phyloP scores from a whole-genome alignment of 1,140 invertebrate species.

The Heterodera schachtii region DNA sequence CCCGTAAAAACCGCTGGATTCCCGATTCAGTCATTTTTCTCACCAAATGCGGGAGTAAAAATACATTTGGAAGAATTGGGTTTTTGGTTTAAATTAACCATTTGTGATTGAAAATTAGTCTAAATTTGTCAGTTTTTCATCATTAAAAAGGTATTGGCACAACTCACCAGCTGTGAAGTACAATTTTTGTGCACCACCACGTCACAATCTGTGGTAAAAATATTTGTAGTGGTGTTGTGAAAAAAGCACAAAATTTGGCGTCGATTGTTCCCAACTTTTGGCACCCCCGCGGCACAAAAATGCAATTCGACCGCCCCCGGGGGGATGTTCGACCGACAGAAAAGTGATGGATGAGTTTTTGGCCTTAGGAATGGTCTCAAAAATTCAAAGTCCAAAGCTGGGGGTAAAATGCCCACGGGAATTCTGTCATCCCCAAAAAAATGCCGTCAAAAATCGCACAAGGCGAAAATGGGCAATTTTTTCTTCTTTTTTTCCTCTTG shows the following conservation, averaged over 20 bases:
- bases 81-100: no score
- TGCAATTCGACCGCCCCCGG: neutral
- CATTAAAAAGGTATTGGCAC: neutral
- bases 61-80: no score
- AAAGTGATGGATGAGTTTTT: slow-evolving; percentile 10
- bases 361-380: neutral
- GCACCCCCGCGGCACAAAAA: neutral
- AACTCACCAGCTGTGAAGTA: slow-evolving; percentile 44
- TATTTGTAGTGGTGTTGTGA: neutral
- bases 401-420: neutral
- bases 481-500: neutral
- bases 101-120: neutral
- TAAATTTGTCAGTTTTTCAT: neutral
- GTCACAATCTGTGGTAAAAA: slow-evolving; percentile 54
- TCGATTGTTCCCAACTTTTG: neutral
- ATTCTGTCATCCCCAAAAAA: neutral
- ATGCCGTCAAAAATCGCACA: neutral
- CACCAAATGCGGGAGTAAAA: no score
- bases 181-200: slow-evolving; percentile 73
- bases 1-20: no score
- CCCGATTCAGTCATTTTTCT: no score
- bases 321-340: slow-evolving; percentile 6
- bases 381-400: neutral
- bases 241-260: no score
- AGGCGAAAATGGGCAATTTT: neutral